Base-by-base conservation (phyloP, 2,888 invertebrate genomes). In the Drosophila limbata region DNA sequence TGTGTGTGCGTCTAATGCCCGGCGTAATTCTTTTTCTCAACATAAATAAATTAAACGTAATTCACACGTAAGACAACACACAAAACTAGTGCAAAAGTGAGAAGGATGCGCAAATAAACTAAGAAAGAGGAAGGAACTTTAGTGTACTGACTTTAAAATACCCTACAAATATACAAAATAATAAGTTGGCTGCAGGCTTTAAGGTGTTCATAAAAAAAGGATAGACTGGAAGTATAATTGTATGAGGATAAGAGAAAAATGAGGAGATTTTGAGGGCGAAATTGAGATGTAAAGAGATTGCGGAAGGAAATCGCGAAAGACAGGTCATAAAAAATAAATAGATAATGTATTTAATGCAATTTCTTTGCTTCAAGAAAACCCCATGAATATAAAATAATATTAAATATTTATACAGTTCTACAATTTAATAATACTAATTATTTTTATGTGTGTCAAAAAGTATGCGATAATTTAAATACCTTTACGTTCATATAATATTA, bases 41-140 rank as follows among this genome's bases (percentile, higher is more conserved):
- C 45, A 67, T 71, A 77, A 81, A 80, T 82, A 84, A 83, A 73
- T 79, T 74, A 73, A 69, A 45, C 28, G 40, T 64, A 74, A 69
- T 79, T 81, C 51, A 69, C 69, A 67, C 73, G 63, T 64, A 48
- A 52, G 47, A 17, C 63, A 51, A 57, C 25, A 8, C 25, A 33
- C 17, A 21, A 56, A 21, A 25, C 45, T 35, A 40, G 53, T 21
- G 33, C 50, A 25, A 60, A 66, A 39, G 52, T 19, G 25, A 33
- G 52, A 42, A 66, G 31, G 31, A 53, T 59, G 37, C 13, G 11
- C 28, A 40, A 45, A 57, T 47, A 57, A 57, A 47, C 45, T 25
- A 47, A 44, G 33, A 45, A n/a, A 48, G 15, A 8, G 40, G 45
- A 40, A 17, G 37, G 13, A 0, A 3, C 9, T 13, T 13, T 2